Evolutionary conservation across 2,113 vertebrate genomes (phyloP), one percentile per base, ranked within the genome.

Genomic region (Felis chaus): DNA sequence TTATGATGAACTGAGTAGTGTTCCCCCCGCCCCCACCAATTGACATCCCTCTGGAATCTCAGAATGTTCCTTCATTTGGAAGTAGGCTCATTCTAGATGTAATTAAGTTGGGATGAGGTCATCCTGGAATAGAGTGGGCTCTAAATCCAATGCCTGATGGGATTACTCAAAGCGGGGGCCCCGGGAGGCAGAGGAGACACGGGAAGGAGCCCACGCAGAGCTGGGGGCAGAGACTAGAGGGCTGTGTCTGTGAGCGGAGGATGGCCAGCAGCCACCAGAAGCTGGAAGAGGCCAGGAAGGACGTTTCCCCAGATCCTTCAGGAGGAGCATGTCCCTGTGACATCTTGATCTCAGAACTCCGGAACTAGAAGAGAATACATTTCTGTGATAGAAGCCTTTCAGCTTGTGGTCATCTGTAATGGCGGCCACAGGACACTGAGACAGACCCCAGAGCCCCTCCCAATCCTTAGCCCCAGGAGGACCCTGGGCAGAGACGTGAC

Each of bases 251-350:
- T 9, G 1, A 5, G 33, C 15, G 21, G 11, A 14, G 53, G 23
- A 9, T 1, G 1, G 18, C 29, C 0, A 0, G 66, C 16, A 0
- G 41, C 78, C 48, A 0, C 41, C 14, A 2, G 45, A 55, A 16
- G 14, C 12, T 4, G 25, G 27, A 23, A 27, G 33, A 5, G n/a
- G 14, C 29, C 4, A 8, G 78, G 63, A 4, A 14, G 2, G 4
- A 0, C 1, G 4, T 9, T 4, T 36, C 4, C 25, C 13, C 27
- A 12, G 50, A 21, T 3, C n/a, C 41, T 25, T 48, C 33, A 5
- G 14, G 33, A 14, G 1, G 7, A 5, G 10, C 0, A 0, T 0
- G 13, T 48, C 5, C 45, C 33, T 13, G 7, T 25, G 9, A 27
- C 69, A 27, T 23, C 78, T 19, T 1, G 21, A 2, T 2, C 85